These are phyloP conservation scores for Anticlea derivata DNA, from an alignment of 2,888 invertebrate genomes.

Conservation along the genomic window DNA sequence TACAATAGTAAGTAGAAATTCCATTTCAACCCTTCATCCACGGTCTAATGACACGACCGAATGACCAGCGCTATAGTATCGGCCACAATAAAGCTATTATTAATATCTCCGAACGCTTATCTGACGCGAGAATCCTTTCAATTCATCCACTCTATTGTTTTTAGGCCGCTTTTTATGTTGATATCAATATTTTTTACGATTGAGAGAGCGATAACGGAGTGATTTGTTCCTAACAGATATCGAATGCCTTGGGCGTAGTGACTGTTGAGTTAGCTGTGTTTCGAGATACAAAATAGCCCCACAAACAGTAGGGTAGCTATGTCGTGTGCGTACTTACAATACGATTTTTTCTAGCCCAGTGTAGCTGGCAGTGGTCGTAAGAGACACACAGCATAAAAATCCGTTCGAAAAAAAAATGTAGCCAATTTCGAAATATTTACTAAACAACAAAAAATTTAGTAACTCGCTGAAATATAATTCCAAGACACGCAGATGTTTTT, in stretches of 20 bases:
- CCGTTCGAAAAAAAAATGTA: too few relatives aligned
- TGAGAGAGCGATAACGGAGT: constrained; percentile 76
- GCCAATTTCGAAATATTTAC: too few relatives aligned
- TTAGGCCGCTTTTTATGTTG: constrained; percentile 78
- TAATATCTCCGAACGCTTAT: constrained; percentile 73
- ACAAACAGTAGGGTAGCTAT: neutral
- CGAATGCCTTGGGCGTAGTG: constrained; percentile 38
- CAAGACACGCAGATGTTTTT: too few relatives aligned
- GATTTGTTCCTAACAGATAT: constrained; percentile 80
- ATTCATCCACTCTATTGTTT: constrained; percentile 82
- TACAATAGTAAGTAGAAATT: constrained; percentile 9
- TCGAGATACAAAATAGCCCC: constrained; percentile 39
- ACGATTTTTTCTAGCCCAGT: too few relatives aligned
- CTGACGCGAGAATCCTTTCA: constrained; percentile 78
- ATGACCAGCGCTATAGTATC: constrained; percentile 57
- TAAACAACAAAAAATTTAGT: too few relatives aligned
- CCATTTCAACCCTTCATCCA: constrained; percentile 24
- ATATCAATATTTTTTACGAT: constrained; percentile 83
- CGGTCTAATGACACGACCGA: constrained; percentile 53
- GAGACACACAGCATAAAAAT: too few relatives aligned
- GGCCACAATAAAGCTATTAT: constrained; percentile 74
- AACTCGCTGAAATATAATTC: too few relatives aligned
- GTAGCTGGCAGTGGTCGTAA: too few relatives aligned
- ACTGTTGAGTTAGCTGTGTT: constrained; percentile 59
- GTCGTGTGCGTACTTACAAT: too few relatives aligned